Evolutionary conservation across 2,797 vertebrate species (phyloP).

Genomic region (Gambelia wislizenii): DNA sequence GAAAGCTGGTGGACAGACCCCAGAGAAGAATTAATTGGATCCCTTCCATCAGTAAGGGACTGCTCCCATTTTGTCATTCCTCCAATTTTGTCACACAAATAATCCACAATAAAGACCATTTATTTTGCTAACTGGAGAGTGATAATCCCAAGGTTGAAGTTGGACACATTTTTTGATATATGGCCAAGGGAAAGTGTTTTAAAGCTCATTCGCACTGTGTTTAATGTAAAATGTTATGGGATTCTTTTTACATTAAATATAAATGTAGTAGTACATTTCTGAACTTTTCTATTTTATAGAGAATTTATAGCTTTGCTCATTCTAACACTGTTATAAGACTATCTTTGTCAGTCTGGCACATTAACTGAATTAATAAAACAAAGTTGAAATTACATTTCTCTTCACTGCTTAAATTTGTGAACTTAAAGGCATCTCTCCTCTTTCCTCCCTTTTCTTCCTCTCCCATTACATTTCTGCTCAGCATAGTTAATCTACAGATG

Average conservation of each 20-base stretch:
- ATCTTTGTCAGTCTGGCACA: conserved; percentile 8
- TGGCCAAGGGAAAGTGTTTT: conserved; percentile 6
- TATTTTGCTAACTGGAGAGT: not conserved
- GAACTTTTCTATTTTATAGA: conserved; percentile 7
- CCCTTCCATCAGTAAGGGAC: too few relatives aligned
- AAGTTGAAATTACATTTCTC: not conserved
- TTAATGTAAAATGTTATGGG: conserved; percentile 44
- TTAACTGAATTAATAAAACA: conserved; percentile 38
- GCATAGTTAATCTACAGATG: too few relatives aligned
- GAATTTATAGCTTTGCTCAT: conserved; percentile 14
- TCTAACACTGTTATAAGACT: not conserved
- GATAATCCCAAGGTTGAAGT: not conserved
- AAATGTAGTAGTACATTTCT: conserved; percentile 18
- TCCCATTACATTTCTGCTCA: not conserved
- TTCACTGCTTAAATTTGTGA: conserved; percentile 8
- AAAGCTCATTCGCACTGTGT: conserved; percentile 49
- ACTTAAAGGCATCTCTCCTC: not conserved
- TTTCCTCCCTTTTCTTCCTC: not conserved
- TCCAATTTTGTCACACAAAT: not conserved
- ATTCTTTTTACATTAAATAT: conserved; percentile 43
- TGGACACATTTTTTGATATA: conserved; percentile 24
- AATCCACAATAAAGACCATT: not conserved
- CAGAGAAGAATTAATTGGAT: not conserved
- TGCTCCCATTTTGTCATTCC: too few relatives aligned
- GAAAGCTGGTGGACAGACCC: not conserved